Evolutionary conservation across 2,888 invertebrate species (phyloP), one percentile per base, ranked within the genome.

Genomic region (Nymphalis polychloros): DNA sequence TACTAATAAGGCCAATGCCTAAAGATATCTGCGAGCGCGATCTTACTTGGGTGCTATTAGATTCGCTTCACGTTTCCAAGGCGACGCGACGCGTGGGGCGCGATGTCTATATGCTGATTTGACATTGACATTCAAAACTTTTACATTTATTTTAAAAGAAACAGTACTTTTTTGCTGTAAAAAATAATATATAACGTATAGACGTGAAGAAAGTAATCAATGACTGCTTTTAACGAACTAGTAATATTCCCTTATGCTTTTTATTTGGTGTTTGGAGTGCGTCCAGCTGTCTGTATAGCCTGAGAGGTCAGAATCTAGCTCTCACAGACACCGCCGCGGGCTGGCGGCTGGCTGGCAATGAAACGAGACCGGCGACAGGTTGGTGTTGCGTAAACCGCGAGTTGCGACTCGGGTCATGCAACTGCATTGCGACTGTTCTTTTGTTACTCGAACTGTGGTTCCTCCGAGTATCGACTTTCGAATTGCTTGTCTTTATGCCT

Each of bases 1-100:
- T 55, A 17, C 46, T 64, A 67, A 70, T 59, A 67, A 52, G 64
- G 67, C 67, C 64, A 70, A 70, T 68, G 70, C 53, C 70, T 67
- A 63, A 35, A 64, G 61, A 61, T 70, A 70, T 70, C 63, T 27
- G n/a, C 46, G 60, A 67, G 23, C 27, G 53, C 55, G 70, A 70
- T 70, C 70, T 67, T 16, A 60, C 23, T 60, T 19, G 50, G 60
- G 55, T 61, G 59, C 63, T 70, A 61, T 52, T 50, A 60, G 57
- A 49, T 55, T 47, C 20, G 46, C 60, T 49, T 19, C 19, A 46
- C 20, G 46, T 52, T 65, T 47, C 20, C 50, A n/a, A 35, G 55
- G 49, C 17, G 52, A 23, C 23, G 52, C 23, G 7, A 13, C 50
- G 41, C 55, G 66, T 69, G 66, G 47, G 59, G 63, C 27, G n/a